Percentiles rank a stretch among this genome's conserved stretches.
Evolutionary conservation across 2,888 invertebrate genomes (phyloP).

Genomic region (Hirtodrosophila duncani): DNA sequence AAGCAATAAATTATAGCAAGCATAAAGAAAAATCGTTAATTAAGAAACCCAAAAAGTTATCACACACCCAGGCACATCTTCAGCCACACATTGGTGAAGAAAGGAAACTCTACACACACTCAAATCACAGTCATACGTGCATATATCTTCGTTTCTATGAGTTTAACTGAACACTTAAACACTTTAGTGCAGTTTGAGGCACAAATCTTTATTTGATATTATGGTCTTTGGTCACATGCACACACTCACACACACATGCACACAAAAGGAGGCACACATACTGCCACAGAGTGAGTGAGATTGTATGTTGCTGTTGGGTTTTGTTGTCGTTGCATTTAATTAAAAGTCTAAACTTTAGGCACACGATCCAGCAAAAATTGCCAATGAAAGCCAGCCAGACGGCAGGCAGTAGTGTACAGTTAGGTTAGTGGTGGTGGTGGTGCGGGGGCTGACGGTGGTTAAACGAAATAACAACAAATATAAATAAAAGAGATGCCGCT

Average conservation of each 20-base stretch:
- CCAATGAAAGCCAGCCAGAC: conserved; percentile 22
- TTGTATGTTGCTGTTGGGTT: conserved; percentile 27
- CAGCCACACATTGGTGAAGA: conserved; percentile 6
- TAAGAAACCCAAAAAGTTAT: no score
- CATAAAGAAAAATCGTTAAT: no score
- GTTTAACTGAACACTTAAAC: conserved; percentile 58
- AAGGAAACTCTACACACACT: no score
- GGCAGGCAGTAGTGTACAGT: conserved; percentile 1
- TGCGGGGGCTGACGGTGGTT: background rate
- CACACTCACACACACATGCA: background rate
- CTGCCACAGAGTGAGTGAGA: background rate
- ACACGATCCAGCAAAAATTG: no score
- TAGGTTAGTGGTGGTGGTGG: background rate
- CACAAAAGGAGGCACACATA: background rate
- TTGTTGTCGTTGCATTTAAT: conserved; percentile 71
- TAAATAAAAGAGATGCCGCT: conserved; percentile 47
- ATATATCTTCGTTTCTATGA: no score
- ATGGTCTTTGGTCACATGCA: conserved; percentile 30
- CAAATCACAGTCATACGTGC: no score
- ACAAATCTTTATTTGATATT: conserved; percentile 34
- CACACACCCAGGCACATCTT: background rate
- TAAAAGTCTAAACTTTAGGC: conserved; percentile 65
- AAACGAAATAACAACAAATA: conserved; percentile 44
- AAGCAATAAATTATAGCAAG: no score
- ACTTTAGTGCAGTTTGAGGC: conserved; percentile 52